Base-by-base conservation (phyloP, 2,888 invertebrate species). In the Labia minor region DNA sequence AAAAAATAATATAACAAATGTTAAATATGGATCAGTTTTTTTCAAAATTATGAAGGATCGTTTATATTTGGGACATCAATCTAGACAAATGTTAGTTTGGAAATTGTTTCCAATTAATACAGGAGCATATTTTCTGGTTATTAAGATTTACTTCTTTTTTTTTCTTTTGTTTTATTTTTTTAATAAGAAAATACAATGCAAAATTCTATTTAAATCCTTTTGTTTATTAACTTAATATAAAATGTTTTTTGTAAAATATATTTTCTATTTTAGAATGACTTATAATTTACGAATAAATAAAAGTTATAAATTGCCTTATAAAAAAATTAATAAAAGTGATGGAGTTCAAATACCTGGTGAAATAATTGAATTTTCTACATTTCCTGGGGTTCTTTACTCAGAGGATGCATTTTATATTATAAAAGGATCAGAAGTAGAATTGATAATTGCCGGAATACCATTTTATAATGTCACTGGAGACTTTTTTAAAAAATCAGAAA, bases 241-340 rank as follows among this genome's bases (percentile, higher is more conserved):
- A 65, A 65, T 37, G 68, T 69, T 67, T 33, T n/a, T n/a, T n/a
- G n/a, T n/a, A n/a, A n/a, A n/a, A n/a, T n/a, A n/a, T n/a, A n/a
- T n/a, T n/a, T n/a, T n/a, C 65, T 61, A 74, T 71, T 77, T 1
- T 74, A 87, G 88, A 69, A 93, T 89, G 75, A 82, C 85, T 33
- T 84, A 86, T 70, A 95, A 95, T 94, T 81, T 92, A 68, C 83
- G 92, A 67, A 84, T 94, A 37, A 80, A 92, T 73, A 95, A 95
- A 77, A 85, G 86, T 67, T 95, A 95, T 79, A 88, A 88, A 73
- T 85, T 95, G 65, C 85, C 86, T 69, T 92, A 86, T 75, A 89
- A 87, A 71, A 76, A 80, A 65, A 82, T 84, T 11, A 69, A 69
- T 16, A 18, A 49, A 14, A 79, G 82, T 1, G 78, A 78, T 64